Evolutionary conservation across 2,113 vertebrate genomes (phyloP), one percentile per base, ranked within the genome.

Genomic region (Albula goreensis): DNA sequence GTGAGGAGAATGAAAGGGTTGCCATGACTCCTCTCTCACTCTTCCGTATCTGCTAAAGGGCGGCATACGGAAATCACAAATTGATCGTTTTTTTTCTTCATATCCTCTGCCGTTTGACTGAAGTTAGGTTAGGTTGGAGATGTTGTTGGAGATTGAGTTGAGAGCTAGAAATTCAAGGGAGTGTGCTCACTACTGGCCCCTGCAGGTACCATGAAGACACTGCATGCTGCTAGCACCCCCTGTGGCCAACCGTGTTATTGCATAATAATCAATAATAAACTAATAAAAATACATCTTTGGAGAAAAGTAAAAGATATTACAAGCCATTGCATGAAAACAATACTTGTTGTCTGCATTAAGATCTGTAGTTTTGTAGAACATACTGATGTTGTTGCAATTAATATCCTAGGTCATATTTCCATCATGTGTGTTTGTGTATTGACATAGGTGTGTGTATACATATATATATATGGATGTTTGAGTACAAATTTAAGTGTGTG

Each of bases 61-160:
- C 91, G 86, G 89, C 91, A 92, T 91, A 94, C 95, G 93, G 93
- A 94, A 95, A 95, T 96, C 94, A 89, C 92, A 92, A 93, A 95
- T 94, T 93, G 94, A 95, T 95, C 95, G 93, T 91, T 70, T 48
- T 50, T 79, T 57, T 85, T 89, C 85, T 77, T 87, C 85, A 88
- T 88, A 81, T 89, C 91, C 89, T 93, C 91, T 88, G 82, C 89
- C 89, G 94, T 93, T 41, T 94, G 94, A 94, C 94, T 93, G 86
- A 85, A 89, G 92, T 93, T 91, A 83, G 90, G 94, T 92, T 91
- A n/a, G n/a, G n/a, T 41, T 41, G 31, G 31, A 41, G 31, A 41
- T 1, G 31, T 41, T 41, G 31, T 41, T 41, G 31, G 31, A 41
- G 31, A 41, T 94, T 90, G 92, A 93, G 91, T 92, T 88, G 91